Conservation (phyloP, 2,888 invertebrate species). For the Caenorhabditis sinica region DNA sequence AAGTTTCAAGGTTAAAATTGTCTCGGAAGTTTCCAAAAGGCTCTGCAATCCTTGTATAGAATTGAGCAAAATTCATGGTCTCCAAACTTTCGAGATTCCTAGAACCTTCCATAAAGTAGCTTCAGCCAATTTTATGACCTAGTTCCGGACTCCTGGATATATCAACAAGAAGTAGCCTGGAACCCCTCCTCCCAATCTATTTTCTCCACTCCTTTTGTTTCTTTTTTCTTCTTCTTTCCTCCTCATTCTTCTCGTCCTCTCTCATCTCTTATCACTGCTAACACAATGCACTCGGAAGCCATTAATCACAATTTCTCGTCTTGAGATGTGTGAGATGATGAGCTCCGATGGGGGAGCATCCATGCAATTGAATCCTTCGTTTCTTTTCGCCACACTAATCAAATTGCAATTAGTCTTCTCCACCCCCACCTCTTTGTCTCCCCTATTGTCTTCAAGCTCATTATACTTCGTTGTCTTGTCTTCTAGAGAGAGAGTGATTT, state of each 20-base stretch:
- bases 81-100: no score
- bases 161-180: not conserved
- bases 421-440: not conserved
- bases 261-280: slow-evolving; percentile 14
- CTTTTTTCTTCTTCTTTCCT: not conserved
- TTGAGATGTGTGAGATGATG: slow-evolving; percentile 17
- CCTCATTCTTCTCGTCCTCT: slow-evolving; percentile 6
- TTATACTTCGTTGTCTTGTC: not conserved
- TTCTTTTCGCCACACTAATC: slow-evolving; percentile 28
- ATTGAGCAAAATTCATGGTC: no score
- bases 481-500: no score
- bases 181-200: not conserved
- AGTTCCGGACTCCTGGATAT: no score
- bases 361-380: not conserved
- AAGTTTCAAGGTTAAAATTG: no score
- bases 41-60: no score
- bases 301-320: slow-evolving; percentile 66
- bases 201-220: not conserved
- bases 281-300: slow-evolving; percentile 42
- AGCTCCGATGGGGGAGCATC: not conserved
- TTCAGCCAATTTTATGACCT: no score
- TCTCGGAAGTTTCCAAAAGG: no score
- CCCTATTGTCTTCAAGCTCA: slow-evolving; percentile 9
- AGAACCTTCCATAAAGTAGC: no score
- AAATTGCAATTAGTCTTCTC: slow-evolving; percentile 54